phyloP scores from a whole-genome alignment of 2,113 vertebrate species.

The Aplodontia rufa region DNA sequence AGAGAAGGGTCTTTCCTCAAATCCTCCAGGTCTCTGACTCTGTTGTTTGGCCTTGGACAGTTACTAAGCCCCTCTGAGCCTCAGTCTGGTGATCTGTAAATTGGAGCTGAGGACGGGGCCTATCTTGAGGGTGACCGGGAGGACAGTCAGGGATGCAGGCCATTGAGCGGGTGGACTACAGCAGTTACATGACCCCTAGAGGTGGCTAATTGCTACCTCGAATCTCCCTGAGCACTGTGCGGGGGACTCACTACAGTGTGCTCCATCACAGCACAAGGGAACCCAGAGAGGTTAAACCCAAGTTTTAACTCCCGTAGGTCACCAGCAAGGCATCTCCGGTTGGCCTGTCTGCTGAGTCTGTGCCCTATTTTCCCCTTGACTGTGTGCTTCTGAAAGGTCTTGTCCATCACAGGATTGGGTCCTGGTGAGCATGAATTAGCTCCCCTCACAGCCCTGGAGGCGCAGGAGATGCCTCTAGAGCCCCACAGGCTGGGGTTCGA shows the following conservation, averaged over 20 bases:
- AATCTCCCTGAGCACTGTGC: background rate
- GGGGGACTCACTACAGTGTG: background rate
- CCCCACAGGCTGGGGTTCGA: background rate
- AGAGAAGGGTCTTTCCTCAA: background rate
- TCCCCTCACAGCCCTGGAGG: background rate
- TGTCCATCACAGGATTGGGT: background rate
- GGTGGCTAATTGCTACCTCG: too few relatives aligned
- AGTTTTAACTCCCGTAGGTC: background rate
- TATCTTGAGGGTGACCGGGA: fast-evolving
- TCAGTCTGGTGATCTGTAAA: background rate
- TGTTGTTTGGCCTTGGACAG: too few relatives aligned
- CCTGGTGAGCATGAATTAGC: background rate
- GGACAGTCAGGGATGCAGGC: too few relatives aligned
- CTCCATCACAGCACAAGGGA: background rate
- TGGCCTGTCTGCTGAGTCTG: background rate
- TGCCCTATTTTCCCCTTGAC: background rate
- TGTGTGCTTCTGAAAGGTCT: background rate
- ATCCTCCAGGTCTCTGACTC: background rate
- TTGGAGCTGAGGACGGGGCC: background rate
- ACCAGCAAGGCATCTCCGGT: background rate
- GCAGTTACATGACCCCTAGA: background rate
- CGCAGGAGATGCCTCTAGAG: fast-evolving
- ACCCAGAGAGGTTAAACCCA: background rate
- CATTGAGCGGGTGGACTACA: too few relatives aligned
- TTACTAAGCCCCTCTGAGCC: background rate